A percentile compares a stretch with the other conserved stretches of the same genome.
Conservation (phyloP, 2,113 vertebrate genomes). For the Hippocampus abdominalis region DNA sequence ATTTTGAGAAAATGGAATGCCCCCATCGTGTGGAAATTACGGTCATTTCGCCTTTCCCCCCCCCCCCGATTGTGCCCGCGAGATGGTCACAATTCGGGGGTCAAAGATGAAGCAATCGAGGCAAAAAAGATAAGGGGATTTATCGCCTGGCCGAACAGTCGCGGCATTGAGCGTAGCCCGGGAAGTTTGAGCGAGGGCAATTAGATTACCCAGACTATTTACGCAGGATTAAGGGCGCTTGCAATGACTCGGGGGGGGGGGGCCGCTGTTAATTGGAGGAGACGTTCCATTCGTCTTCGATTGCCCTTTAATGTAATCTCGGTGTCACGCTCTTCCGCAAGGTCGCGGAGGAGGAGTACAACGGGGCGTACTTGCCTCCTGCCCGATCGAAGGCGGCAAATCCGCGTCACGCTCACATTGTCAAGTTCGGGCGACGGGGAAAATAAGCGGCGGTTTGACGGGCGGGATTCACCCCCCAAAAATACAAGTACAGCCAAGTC, state of each 20-base stretch:
- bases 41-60: too few relatives aligned
- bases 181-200: slow-evolving; percentile 3
- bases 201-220: slow-evolving; percentile 15
- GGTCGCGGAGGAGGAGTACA: slow-evolving; percentile 35
- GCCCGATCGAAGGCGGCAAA: slow-evolving; percentile 37
- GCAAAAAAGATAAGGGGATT: slow-evolving; percentile 10
- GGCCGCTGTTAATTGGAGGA: slow-evolving; percentile 20
- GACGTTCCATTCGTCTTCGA: slow-evolving; percentile 28
- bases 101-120: slow-evolving; percentile 26
- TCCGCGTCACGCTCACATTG: slow-evolving; percentile 42
- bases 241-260: not conserved
- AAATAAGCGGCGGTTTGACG: slow-evolving; percentile 56
- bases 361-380: slow-evolving; percentile 2
- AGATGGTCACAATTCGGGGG: slow-evolving; percentile 1
- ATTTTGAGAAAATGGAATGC: too few relatives aligned
- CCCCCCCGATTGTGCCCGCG: not conserved
- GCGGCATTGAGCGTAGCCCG: not conserved
- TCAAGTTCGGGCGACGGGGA: slow-evolving; percentile 37
- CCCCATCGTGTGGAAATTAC: too few relatives aligned
- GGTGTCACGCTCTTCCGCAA: slow-evolving; percentile 36
- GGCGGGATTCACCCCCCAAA: slow-evolving; percentile 37
- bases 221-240: slow-evolving; percentile 5
- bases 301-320: slow-evolving; percentile 29
- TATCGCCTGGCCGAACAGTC: not conserved
- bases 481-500: slow-evolving; percentile 18